phyloP scores from a whole-genome alignment of 2,797 vertebrate genomes.

The Tapirus indicus region DNA sequence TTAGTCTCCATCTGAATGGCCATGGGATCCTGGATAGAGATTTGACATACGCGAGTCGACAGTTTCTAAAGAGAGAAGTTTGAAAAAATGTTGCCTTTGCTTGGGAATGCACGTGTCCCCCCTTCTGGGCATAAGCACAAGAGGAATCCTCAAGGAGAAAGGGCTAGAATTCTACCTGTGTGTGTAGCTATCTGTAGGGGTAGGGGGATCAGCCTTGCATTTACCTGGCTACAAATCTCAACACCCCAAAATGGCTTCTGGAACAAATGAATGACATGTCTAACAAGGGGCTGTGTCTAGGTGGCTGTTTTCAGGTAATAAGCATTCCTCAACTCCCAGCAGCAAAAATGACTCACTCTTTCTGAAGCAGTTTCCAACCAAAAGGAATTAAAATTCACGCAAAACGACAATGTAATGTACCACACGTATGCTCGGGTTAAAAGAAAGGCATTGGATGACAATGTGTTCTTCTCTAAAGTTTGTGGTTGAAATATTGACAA shows the following conservation, averaged over 20 bases:
- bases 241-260: not conserved
- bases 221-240: not conserved
- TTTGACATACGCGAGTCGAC: not conserved
- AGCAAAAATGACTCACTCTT: conserved; percentile 8
- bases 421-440: not conserved
- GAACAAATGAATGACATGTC: not conserved
- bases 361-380: not conserved
- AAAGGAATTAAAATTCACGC: not conserved
- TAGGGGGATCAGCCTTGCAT: not conserved
- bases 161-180: not conserved
- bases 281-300: not conserved
- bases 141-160: not conserved
- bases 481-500: not conserved
- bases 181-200: not conserved
- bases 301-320: not conserved
- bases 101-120: not conserved
- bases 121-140: not conserved
- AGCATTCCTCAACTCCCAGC: not conserved
- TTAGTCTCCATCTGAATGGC: not conserved
- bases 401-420: not conserved
- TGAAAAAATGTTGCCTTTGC: not conserved
- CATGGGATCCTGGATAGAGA: not conserved
- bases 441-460: not conserved
- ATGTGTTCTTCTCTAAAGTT: not conserved
- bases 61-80: not conserved